These are phyloP conservation scores for Heliconius aoede DNA, from an alignment of 2,888 invertebrate genomes.

Conservation along the genomic window DNA sequence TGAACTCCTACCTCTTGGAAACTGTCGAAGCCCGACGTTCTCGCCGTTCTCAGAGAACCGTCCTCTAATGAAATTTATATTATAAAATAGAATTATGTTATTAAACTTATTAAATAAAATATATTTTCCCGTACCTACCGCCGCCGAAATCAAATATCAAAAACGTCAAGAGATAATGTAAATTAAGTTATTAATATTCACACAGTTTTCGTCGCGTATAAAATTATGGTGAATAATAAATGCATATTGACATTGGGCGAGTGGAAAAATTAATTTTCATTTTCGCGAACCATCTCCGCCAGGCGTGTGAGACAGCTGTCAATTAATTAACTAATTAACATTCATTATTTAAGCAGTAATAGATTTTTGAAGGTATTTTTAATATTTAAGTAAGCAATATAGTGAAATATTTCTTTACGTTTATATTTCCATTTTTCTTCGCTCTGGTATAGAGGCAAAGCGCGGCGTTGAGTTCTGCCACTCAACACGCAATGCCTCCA, in stretches of 20 bases:
- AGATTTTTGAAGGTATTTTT: neutral
- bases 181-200: conserved; percentile 48
- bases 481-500: too few relatives aligned
- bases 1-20: too few relatives aligned
- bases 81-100: neutral
- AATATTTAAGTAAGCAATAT: neutral
- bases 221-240: conserved; percentile 36
- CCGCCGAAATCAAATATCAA: conserved; percentile 1
- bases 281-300: conserved; percentile 28
- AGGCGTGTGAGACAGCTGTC: conserved; percentile 11
- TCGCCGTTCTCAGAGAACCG: too few relatives aligned
- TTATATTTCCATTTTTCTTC: too few relatives aligned
- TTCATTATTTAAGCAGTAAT: conserved; percentile 1
- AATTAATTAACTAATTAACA: conserved; percentile 30
- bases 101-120: neutral
- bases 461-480: too few relatives aligned
- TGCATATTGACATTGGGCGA: conserved; percentile 43
- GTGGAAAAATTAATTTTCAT: conserved; percentile 41
- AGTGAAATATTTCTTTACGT: too few relatives aligned
- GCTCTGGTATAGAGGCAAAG: too few relatives aligned
- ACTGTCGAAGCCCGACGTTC: too few relatives aligned
- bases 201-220: conserved; percentile 39
- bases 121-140: neutral
- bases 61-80: neutral
- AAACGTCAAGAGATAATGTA: conserved; percentile 32